Evolutionary conservation across 2,888 invertebrate species (phyloP).

Genomic region (Neoaliturus tenellus): DNA sequence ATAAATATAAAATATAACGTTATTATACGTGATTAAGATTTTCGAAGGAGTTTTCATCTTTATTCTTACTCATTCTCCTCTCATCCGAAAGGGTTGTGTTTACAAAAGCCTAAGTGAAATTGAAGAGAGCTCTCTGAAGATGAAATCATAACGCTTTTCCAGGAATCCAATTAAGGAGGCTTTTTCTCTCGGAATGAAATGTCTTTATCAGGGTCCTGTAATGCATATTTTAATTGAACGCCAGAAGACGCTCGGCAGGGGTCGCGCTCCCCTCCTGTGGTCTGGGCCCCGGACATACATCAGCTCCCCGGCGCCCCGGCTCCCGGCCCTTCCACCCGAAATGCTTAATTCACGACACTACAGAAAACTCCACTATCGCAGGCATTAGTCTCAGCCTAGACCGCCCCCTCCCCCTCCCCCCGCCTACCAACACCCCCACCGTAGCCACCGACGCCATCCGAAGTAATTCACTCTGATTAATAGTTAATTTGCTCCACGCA

Average conservation of each 20-base stretch:
- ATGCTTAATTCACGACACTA: slow-evolving; percentile 60
- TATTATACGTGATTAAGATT: too few species aligned
- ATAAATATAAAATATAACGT: too few species aligned
- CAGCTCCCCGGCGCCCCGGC: too few species aligned
- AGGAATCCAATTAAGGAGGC: slow-evolving; percentile 52
- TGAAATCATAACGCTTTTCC: slow-evolving; percentile 50
- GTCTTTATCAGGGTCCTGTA: slow-evolving; percentile 47
- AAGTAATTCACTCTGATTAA: slow-evolving; percentile 56
- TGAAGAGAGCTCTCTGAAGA: slow-evolving; percentile 22
- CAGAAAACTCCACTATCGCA: slow-evolving; percentile 61
- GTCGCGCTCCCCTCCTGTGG: slow-evolving; percentile 24
- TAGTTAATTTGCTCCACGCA: slow-evolving; percentile 57
- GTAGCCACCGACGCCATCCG: not conserved
- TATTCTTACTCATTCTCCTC: too few species aligned
- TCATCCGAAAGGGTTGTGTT: not conserved
- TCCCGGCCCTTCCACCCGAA: slow-evolving; percentile 39
- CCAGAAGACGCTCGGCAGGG: slow-evolving; percentile 48
- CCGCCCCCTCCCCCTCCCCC: slow-evolving; percentile 36
- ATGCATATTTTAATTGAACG: slow-evolving; percentile 52
- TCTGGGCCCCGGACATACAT: slow-evolving; percentile 54
- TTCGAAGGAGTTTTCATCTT: too few species aligned
- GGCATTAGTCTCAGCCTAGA: slow-evolving; percentile 56
- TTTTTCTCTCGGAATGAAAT: slow-evolving; percentile 48
- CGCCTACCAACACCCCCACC: not conserved
- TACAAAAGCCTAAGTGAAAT: slow-evolving; percentile 14